These are phyloP conservation scores for Ibycter americanus DNA, from an alignment of 2,797 vertebrate species.

Conservation along the genomic window DNA sequence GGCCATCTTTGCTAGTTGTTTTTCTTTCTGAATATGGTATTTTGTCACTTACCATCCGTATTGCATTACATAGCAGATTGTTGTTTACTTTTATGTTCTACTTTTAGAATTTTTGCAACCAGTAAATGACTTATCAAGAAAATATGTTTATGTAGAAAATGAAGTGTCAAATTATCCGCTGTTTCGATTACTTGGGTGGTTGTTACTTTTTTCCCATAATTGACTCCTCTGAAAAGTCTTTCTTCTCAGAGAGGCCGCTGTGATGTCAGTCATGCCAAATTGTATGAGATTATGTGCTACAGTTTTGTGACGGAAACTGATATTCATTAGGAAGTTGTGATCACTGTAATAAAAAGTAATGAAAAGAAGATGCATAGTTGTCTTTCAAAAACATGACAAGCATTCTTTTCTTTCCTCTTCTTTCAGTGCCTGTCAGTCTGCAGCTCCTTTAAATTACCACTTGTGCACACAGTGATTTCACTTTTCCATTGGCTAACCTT, in stretches of 20 bases:
- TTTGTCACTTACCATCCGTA: slow-evolving; percentile 26
- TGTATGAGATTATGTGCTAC: slow-evolving; percentile 21
- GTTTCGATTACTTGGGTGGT: slow-evolving; percentile 32
- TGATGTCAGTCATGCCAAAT: slow-evolving; percentile 47
- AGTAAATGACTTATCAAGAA: slow-evolving; percentile 49
- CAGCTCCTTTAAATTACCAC: slow-evolving; percentile 29
- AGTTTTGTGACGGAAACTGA: slow-evolving; percentile 63
- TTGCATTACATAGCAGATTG: slow-evolving; percentile 17
- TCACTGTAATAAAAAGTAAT: slow-evolving; percentile 55
- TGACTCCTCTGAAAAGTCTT: slow-evolving; percentile 47
- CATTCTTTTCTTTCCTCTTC: background rate
- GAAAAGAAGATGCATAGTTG: slow-evolving; percentile 45
- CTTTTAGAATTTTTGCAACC: slow-evolving; percentile 30
- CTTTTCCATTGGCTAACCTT: background rate
- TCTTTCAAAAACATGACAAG: slow-evolving; percentile 50
- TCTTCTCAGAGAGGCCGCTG: background rate
- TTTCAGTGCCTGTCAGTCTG: slow-evolving; percentile 31
- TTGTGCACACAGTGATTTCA: background rate
- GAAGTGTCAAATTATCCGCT: slow-evolving; percentile 46
- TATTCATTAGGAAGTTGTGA: slow-evolving; percentile 64
- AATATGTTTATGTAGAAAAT: slow-evolving; percentile 53
- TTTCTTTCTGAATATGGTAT: slow-evolving; percentile 5
- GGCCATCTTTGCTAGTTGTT: slow-evolving; percentile 1
- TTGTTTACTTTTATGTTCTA: slow-evolving; percentile 35
- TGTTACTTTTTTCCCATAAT: slow-evolving; percentile 43